Evolutionary conservation across 2,797 vertebrate species (phyloP), one percentile per base, ranked within the genome.

Genomic region (Gouania willdenowi): DNA sequence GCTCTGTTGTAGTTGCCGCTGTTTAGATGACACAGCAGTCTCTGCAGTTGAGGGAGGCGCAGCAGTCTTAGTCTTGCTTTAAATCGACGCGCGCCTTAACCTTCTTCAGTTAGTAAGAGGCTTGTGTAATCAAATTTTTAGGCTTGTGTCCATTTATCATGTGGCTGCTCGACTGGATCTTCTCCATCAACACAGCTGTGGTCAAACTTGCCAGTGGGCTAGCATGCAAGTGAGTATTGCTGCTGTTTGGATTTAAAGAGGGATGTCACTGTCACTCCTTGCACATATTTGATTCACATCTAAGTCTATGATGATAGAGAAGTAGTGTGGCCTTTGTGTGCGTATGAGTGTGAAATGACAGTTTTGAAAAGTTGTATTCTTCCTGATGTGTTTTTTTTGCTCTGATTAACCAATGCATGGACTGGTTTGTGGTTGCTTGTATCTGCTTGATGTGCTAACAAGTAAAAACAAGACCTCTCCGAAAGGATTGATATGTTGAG

Each of bases 151-250:
- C 21, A n/a, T n/a, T n/a, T n/a, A 77, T 70, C 45, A 88, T 91
- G 87, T 89, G 87, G 85, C 82, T 91, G 32, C 75, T 90, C 72
- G 87, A 90, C 60, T 88, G 84, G 87, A 88, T 90, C 46, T 76
- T 85, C 57, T 89, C 88, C 8, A 78, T 90, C 45, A 89, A 88
- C 66, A 77, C 77, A 9, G 86, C 85, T 16, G 77, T 90, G 64
- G 81, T 88, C 49, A 89, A 88, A 68, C 77, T 89, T 7, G 86
- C 88, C 72, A 83, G 73, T 15, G 78, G 82, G 34, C 75, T 89
- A 37, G 68, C 82, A 31, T 87, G 78, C 83, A 87, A 82, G 85
- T 88, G 79, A 87, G 87, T 89, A 40, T 20, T 1, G 3, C 17
- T 25, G 8, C 10, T 31, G 12, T 29, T 30, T 2, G n/a, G n/a